phyloP scores from a whole-genome alignment of 2,797 vertebrate genomes.

The Todus mexicanus region DNA sequence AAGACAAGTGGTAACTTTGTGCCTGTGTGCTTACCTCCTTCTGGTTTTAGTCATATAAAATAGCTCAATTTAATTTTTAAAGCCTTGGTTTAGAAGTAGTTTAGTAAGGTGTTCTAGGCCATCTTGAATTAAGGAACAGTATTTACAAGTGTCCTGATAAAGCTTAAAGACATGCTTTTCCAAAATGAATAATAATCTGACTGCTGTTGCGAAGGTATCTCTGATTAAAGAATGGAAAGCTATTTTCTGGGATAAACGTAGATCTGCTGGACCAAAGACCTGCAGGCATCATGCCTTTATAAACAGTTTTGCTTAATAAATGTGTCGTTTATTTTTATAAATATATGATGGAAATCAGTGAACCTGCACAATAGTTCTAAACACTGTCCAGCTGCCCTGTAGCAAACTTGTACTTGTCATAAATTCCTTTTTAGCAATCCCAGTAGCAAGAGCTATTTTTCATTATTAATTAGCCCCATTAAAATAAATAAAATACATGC shows the following conservation, averaged over 20 bases:
- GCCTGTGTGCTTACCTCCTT: not conserved
- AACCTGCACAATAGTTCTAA: not conserved
- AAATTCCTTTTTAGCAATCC: not conserved
- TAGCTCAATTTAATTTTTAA: not conserved
- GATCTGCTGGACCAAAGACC: not conserved
- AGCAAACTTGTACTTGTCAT: not conserved
- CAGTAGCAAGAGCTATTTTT: conserved; percentile 5
- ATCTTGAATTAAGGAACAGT: not conserved
- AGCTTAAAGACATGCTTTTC: not conserved
- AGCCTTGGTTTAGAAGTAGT: not conserved
- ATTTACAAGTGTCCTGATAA: not conserved
- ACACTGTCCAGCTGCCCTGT: not conserved
- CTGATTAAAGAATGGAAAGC: not conserved
- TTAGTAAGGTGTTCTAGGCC: not conserved
- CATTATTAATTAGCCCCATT: not conserved
- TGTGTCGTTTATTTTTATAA: not conserved
- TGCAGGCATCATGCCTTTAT: not conserved
- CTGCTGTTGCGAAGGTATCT: not conserved
- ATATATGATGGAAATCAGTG: not conserved
- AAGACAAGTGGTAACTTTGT: not conserved
- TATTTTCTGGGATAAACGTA: not conserved
- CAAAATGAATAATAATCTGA: not conserved
- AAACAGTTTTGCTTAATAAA: conserved; percentile 3
- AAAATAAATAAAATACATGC: not conserved
- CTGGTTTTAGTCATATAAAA: not conserved